Percentiles rank a stretch among this genome's conserved stretches.
Conservation (phyloP, 2,113 vertebrate genomes). For the Bungarus multicinctus region DNA sequence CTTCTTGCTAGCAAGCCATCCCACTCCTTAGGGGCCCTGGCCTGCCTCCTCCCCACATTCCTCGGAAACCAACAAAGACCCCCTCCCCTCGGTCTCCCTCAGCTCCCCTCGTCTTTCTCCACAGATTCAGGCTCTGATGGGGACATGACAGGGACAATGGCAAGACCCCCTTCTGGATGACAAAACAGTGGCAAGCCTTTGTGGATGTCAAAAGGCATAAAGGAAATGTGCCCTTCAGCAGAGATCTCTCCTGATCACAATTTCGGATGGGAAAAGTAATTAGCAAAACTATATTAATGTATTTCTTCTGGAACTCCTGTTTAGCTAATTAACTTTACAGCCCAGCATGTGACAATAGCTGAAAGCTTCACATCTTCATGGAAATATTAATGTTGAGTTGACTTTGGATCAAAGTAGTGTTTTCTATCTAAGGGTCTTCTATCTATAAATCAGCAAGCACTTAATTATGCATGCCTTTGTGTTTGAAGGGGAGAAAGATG, state of each 20-base stretch:
- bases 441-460: conserved; percentile 21
- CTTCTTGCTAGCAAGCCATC: too few relatives aligned
- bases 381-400: background rate
- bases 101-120: too few relatives aligned
- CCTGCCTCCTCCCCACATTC: too few relatives aligned
- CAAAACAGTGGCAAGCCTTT: background rate
- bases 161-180: background rate
- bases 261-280: background rate
- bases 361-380: background rate
- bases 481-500: background rate
- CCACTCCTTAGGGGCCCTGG: too few relatives aligned
- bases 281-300: background rate
- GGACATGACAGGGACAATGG: too few relatives aligned
- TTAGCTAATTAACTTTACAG: background rate
- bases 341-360: background rate
- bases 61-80: too few relatives aligned
- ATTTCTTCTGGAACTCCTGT: background rate
- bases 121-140: too few relatives aligned
- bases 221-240: background rate
- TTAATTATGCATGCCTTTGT: conserved; percentile 18
- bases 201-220: background rate
- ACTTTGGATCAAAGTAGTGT: background rate
- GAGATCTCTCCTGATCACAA: background rate
- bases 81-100: too few relatives aligned
- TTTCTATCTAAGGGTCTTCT: background rate